phyloP scores from a whole-genome alignment of 2,888 invertebrate species.

The Rugalucina vietnamica region DNA sequence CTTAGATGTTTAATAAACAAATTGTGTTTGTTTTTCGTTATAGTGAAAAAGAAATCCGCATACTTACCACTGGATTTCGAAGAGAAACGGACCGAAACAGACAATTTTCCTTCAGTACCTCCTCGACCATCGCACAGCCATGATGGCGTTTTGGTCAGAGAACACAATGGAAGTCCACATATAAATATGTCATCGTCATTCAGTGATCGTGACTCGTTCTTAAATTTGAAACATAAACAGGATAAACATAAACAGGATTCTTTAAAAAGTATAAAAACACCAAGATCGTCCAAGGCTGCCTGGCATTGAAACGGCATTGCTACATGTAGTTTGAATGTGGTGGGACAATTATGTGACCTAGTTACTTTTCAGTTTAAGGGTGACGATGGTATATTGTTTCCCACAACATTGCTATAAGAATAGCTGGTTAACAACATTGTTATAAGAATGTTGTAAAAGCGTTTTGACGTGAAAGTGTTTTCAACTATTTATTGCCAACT shows the following conservation, averaged over 20 bases:
- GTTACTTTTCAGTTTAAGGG: too few relatives aligned
- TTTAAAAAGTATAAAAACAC: neutral
- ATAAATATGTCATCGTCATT: conserved; percentile 3
- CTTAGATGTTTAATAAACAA: too few relatives aligned
- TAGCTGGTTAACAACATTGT: too few relatives aligned
- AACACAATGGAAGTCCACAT: neutral
- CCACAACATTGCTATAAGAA: too few relatives aligned
- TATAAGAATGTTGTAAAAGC: too few relatives aligned
- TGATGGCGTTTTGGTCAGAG: neutral
- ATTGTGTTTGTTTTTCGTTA: conserved; percentile 11
- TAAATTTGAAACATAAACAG: neutral
- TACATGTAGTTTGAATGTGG: too few relatives aligned
- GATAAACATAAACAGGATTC: neutral
- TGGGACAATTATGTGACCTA: too few relatives aligned
- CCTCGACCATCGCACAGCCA: neutral
- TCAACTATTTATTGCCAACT: too few relatives aligned
- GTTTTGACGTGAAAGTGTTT: too few relatives aligned
- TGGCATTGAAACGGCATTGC: too few relatives aligned
- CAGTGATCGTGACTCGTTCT: conserved; percentile 1
- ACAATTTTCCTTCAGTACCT: neutral
- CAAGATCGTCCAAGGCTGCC: neutral
- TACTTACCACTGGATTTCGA: conserved; percentile 35
- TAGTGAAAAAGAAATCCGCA: conserved; percentile 43
- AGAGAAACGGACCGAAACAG: neutral
- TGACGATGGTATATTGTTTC: too few relatives aligned